These are phyloP conservation scores for Cirrhinus mrigala DNA, from an alignment of 2,797 vertebrate species.

Conservation along the genomic window DNA sequence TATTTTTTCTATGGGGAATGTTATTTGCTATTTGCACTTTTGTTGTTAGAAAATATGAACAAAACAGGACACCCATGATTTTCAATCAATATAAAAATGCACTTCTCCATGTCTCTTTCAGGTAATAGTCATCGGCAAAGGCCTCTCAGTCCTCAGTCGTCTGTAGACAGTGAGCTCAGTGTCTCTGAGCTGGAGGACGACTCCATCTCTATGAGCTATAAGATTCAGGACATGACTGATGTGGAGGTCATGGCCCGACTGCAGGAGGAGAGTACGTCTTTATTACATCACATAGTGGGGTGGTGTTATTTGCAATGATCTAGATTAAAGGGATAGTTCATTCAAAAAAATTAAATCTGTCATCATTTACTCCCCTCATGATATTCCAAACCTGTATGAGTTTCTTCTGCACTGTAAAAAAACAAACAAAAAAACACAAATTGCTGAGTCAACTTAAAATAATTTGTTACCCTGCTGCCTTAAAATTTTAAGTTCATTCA, in stretches of 20 bases:
- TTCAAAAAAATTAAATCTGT: too few species aligned
- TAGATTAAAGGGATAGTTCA: too few species aligned
- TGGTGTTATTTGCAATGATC: too few species aligned
- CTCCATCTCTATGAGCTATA: constrained; percentile 96
- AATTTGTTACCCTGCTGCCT: too few species aligned
- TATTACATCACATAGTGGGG: neutral
- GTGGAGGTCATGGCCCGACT: constrained; percentile 99
- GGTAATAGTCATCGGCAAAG: constrained; percentile 83
- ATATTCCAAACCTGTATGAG: neutral
- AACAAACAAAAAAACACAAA: too few species aligned
- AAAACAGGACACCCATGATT: neutral
- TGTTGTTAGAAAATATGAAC: neutral
- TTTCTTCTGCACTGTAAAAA: too few species aligned
- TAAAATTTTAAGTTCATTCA: too few species aligned
- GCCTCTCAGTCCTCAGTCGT: constrained; percentile 92
- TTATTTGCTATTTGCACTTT: neutral
- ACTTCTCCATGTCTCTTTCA: constrained; percentile 61
- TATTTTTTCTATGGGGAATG: neutral
- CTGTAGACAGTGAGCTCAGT: constrained; percentile 92
- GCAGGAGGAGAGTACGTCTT: constrained; percentile 97
- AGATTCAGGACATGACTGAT: constrained; percentile 97
- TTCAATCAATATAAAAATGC: neutral
- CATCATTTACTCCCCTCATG: neutral
- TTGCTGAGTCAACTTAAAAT: too few species aligned
- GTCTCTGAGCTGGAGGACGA: constrained; percentile 92